These are phyloP conservation scores for Eristalinus aeneus DNA, from an alignment of 2,888 invertebrate species.

Conservation along the genomic window DNA sequence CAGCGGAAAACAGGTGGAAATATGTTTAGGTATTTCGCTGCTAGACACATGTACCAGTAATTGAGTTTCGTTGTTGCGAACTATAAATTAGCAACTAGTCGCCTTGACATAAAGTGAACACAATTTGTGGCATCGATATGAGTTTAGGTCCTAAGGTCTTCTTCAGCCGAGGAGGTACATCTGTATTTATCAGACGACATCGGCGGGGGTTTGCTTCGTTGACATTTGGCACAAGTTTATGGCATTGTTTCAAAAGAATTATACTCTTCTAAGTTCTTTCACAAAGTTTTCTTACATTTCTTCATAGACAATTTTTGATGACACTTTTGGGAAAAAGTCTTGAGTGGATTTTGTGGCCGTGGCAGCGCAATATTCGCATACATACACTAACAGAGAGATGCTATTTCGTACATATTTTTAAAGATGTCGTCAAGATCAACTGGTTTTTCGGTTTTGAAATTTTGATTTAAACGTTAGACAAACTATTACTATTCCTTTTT, in stretches of 20 bases:
- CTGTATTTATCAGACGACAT: not conserved
- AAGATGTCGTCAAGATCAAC: too few species aligned
- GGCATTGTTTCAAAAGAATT: not conserved
- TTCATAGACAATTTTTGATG: not conserved
- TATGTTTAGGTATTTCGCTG: not conserved
- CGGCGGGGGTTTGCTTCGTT: not conserved
- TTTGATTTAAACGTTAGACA: too few species aligned
- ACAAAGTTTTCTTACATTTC: not conserved
- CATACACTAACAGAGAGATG: too few species aligned
- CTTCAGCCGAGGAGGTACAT: not conserved
- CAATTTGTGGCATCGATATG: slow-evolving; percentile 2
- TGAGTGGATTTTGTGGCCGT: not conserved
- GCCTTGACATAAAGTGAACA: not conserved
- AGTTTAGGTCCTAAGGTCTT: not conserved
- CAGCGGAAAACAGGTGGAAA: not conserved
- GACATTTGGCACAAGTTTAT: not conserved
- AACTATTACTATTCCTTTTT: too few species aligned
- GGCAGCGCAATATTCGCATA: not conserved
- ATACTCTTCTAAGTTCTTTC: not conserved
- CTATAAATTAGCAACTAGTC: slow-evolving; percentile 34
- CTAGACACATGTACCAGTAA: slow-evolving; percentile 13
- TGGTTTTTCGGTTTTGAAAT: too few species aligned
- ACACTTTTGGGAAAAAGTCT: not conserved
- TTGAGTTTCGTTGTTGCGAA: slow-evolving; percentile 15
- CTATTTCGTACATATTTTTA: too few species aligned